These are phyloP conservation scores for Clangula hyemalis DNA, from an alignment of 2,797 vertebrate species.

Conservation along the genomic window DNA sequence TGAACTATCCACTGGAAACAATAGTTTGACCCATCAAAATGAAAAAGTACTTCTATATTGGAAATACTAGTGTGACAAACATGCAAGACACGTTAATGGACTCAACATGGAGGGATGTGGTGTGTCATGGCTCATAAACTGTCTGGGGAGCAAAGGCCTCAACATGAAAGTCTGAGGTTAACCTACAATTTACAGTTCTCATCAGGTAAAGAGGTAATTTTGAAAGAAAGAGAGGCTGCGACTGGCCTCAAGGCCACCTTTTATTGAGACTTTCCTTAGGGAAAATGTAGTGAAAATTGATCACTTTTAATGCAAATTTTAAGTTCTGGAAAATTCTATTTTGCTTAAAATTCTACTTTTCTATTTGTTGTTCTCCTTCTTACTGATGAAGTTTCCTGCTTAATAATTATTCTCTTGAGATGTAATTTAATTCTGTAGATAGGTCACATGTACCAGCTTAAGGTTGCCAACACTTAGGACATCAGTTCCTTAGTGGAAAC, in stretches of 20 bases:
- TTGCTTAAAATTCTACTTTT: neutral
- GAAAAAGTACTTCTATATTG: neutral
- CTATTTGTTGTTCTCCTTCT: neutral
- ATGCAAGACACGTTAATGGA: neutral
- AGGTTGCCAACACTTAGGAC: neutral
- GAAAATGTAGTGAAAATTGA: neutral
- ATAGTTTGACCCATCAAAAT: neutral
- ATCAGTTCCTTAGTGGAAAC: neutral
- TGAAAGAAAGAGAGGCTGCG: neutral
- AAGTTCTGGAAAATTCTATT: neutral
- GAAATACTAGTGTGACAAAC: neutral
- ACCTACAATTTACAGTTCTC: neutral
- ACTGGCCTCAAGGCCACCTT: neutral
- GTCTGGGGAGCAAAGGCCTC: neutral
- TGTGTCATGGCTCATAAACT: neutral
- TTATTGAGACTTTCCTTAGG: neutral
- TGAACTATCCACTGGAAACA: neutral
- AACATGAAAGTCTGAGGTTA: neutral
- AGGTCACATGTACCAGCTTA: neutral
- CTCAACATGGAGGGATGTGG: neutral
- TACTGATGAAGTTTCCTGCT: neutral
- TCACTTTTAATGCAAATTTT: neutral
- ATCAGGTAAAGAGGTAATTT: neutral
- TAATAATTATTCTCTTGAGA: neutral
- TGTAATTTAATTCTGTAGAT: neutral